phyloP scores from a whole-genome alignment of 2,888 invertebrate genomes.

The Dinocampus coccinellae region DNA sequence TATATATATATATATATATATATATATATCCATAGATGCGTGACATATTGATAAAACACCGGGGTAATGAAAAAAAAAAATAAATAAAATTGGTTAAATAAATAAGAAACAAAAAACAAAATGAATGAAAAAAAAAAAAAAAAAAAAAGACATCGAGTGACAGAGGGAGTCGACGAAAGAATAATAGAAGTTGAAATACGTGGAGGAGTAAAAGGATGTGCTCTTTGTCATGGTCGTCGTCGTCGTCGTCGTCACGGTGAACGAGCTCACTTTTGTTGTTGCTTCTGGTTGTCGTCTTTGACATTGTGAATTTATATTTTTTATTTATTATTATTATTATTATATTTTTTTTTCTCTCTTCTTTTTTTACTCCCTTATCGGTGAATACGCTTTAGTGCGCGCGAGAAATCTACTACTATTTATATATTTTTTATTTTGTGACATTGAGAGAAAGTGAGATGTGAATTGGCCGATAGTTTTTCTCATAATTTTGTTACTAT shows the following conservation, averaged over 20 bases:
- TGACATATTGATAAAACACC: neutral
- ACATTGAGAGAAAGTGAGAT: too few species aligned
- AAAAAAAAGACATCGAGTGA: neutral
- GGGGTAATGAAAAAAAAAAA: neutral
- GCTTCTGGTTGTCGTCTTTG: neutral
- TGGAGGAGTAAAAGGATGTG: slow-evolving; percentile 13
- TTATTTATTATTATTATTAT: too few species aligned
- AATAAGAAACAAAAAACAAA: neutral
- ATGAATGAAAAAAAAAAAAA: neutral
- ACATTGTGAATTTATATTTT: too few species aligned
- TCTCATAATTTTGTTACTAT: too few species aligned
- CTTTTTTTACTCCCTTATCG: neutral
- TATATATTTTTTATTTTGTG: too few species aligned
- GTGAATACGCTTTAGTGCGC: neutral
- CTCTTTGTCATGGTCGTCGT: slow-evolving; percentile 5
- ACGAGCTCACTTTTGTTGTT: neutral
- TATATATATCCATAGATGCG: neutral
- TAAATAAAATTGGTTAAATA: too few species aligned
- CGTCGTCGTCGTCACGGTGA: slow-evolving; percentile 1
- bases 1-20: too few species aligned
- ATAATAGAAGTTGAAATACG: slow-evolving; percentile 13
- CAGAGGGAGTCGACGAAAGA: neutral
- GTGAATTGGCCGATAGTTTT: too few species aligned
- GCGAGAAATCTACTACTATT: too few species aligned
- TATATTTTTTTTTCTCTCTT: neutral